Percentiles rank a stretch among this genome's conserved stretches.
phyloP scores from a whole-genome alignment of 2,113 vertebrate species.

The Ptyas mucosa region DNA sequence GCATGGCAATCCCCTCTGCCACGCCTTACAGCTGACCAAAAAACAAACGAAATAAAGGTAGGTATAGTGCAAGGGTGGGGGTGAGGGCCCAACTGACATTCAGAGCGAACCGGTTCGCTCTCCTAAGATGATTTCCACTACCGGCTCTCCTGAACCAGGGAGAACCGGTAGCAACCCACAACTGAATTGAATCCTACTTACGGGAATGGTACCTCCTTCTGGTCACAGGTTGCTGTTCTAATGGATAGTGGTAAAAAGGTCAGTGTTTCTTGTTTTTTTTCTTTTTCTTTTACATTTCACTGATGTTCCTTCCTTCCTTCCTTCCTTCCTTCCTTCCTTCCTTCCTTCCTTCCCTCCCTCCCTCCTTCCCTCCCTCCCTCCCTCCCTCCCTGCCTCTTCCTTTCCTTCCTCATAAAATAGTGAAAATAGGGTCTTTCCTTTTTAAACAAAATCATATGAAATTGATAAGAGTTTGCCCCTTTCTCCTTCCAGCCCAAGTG shows the following conservation, averaged over 20 bases:
- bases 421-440: not conserved
- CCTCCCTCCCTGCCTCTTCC: not conserved
- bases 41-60: too few relatives aligned
- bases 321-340: too few relatives aligned
- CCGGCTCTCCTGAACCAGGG: too few relatives aligned
- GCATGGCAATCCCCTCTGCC: too few relatives aligned
- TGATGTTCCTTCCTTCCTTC: not conserved
- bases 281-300: not conserved
- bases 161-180: too few relatives aligned
- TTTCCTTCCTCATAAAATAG: not conserved
- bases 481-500: not conserved
- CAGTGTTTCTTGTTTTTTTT: not conserved
- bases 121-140: too few relatives aligned
- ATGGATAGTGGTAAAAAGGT: not conserved
- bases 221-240: not conserved
- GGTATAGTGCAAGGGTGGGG: too few relatives aligned
- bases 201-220: not conserved
- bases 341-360: too few relatives aligned
- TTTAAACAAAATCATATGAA: not conserved
- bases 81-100: too few relatives aligned
- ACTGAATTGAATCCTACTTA: not conserved
- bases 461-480: not conserved
- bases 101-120: too few relatives aligned
- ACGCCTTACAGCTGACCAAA: too few relatives aligned
- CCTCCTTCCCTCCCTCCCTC: not conserved